Percentiles rank a stretch among this genome's conserved stretches.
phyloP scores from a whole-genome alignment of 2,888 invertebrate species.

The Rhabditoides inermis region DNA sequence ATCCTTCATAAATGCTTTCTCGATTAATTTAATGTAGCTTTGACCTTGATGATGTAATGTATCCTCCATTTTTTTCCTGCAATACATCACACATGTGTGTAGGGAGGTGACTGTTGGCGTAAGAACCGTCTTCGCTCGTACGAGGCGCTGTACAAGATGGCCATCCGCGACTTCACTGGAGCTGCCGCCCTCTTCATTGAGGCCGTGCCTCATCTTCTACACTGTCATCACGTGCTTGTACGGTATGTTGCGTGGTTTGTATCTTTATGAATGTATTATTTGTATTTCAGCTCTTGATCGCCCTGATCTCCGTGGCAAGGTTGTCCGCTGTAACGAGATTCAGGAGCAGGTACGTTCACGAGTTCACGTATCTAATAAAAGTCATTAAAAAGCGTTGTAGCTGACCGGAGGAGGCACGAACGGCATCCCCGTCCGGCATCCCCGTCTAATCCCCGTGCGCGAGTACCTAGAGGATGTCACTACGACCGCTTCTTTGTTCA shows the following conservation, averaged over 20 bases:
- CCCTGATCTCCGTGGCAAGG: constrained; percentile 54
- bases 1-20: too few species aligned
- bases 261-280: neutral
- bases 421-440: too few species aligned
- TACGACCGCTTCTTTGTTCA: constrained; percentile 78
- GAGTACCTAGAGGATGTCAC: constrained; percentile 72
- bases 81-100: too few species aligned
- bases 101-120: constrained; percentile 98
- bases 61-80: too few species aligned
- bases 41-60: too few species aligned
- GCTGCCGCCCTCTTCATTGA: constrained; percentile 91
- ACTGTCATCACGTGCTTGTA: constrained; percentile 77
- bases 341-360: constrained; percentile 63
- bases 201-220: constrained; percentile 77
- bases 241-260: constrained; percentile 56
- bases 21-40: too few species aligned
- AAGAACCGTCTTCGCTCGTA: constrained; percentile 84
- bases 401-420: constrained; percentile 60
- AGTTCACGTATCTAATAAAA: neutral
- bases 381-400: constrained; percentile 11
- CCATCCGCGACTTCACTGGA: constrained; percentile 87
- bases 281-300: constrained; percentile 47
- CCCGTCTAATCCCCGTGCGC: constrained; percentile 37
- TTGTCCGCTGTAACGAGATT: constrained; percentile 72
- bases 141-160: constrained; percentile 86